Evolutionary conservation across 2,888 invertebrate species (phyloP), one percentile per base, ranked within the genome.

Genomic region (Papilio elwesi): DNA sequence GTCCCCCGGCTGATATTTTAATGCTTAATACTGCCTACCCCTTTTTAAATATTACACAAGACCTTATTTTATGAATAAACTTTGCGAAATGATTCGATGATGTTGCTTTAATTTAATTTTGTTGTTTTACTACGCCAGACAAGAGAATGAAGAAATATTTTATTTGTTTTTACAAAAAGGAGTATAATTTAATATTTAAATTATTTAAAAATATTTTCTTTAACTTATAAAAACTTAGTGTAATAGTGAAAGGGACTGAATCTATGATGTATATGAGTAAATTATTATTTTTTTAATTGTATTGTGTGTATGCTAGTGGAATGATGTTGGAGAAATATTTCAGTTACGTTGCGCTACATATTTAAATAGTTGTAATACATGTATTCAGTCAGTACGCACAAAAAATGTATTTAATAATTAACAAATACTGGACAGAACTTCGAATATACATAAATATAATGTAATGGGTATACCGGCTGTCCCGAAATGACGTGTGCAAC

Each of bases 191-290:
- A 81, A 83, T 80, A 80, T 59, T 79, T 79, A 76, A 73, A 76
- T 79, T 75, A 77, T 76, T 76, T 75, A 75, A 75, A 70, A 77
- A 71, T 75, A 70, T 77, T 75, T 73, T 74, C 70, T 74, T 81
- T 84, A 81, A 82, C 81, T 82, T 82, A 81, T 81, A 80, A 71
- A 80, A 59, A 81, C 79, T 81, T 81, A 73, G 66, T 51, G 79
- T 78, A 78, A 78, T 80, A 83, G 80, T 80, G 80, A 85, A 59
- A 80, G 83, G 84, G 84, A 87, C 85, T 88, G 86, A 88, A 86
- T 85, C 80, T 79, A 78, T 85, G 78, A 81, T 84, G 84, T 83
- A 81, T 81, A 78, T 81, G 78, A 84, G 62, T 85, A 82, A 83
- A 76, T 82, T 83, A 78, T 81, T 84, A 76, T 78, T 80, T 78